These are phyloP conservation scores for Neofelis nebulosa DNA, from an alignment of 2,113 vertebrate genomes.

Conservation along the genomic window DNA sequence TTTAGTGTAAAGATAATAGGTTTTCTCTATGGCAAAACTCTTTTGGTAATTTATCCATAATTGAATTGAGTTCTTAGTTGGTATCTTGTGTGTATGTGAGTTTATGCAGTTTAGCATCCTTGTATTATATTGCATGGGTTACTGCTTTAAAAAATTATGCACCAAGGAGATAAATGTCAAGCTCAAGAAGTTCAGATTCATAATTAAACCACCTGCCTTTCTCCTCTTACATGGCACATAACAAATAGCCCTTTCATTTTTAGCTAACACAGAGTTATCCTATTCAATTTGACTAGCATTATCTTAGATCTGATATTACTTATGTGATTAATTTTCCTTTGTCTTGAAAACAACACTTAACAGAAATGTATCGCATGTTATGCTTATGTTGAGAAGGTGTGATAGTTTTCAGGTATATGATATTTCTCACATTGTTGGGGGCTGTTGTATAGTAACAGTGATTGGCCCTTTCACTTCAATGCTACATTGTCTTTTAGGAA, in stretches of 20 bases:
- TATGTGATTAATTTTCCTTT: background rate
- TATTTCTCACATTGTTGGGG: background rate
- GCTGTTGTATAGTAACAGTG: background rate
- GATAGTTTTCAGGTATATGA: background rate
- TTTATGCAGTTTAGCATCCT: slow-evolving; percentile 53
- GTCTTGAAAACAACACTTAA: background rate
- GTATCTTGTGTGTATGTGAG: slow-evolving; percentile 52
- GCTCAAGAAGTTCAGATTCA: slow-evolving; percentile 71
- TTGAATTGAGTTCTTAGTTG: slow-evolving; percentile 62
- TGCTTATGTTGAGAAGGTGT: background rate
- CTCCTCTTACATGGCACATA: background rate
- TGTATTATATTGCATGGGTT: slow-evolving; percentile 36
- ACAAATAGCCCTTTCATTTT: slow-evolving; percentile 14
- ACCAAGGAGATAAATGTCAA: slow-evolving; percentile 74
- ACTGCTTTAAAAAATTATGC: slow-evolving; percentile 67
- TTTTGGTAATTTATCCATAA: slow-evolving; percentile 70
- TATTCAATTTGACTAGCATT: slow-evolving; percentile 9
- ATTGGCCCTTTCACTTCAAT: background rate
- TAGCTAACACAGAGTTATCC: background rate
- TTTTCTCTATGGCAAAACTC: slow-evolving; percentile 52
- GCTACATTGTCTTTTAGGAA: background rate
- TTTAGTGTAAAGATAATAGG: slow-evolving; percentile 70
- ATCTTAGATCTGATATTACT: background rate
- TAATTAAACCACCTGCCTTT: slow-evolving; percentile 62
- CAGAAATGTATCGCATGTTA: background rate